Evolutionary conservation across 1,140 invertebrate genomes (phyloP).

Genomic region (Anastrepha ludens): DNA sequence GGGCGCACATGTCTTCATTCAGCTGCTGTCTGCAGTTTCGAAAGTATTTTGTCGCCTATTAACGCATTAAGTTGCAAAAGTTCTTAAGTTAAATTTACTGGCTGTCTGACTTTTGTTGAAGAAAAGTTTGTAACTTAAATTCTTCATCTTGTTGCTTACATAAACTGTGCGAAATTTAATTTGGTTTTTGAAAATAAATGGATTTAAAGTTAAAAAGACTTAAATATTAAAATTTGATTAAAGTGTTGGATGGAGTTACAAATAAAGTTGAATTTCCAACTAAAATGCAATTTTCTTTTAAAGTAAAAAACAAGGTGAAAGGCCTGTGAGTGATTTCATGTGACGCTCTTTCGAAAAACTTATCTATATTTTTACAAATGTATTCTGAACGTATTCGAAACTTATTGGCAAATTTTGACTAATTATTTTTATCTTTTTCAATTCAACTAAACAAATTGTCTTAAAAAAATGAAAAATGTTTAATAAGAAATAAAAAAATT

Average conservation of each 20-base stretch:
- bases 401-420: no score
- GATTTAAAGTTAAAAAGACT: background rate
- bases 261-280: no score
- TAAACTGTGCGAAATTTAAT: background rate
- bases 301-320: no score
- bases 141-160: background rate
- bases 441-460: no score
- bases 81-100: slow-evolving; percentile 52
- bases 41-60: slow-evolving; percentile 53
- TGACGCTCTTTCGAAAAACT: no score
- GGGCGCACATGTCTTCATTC: background rate
- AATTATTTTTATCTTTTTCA: no score
- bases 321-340: no score
- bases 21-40: slow-evolving; percentile 37
- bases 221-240: background rate
- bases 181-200: background rate
- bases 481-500: no score
- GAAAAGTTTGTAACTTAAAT: slow-evolving; percentile 2
- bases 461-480: no score
- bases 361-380: no score
- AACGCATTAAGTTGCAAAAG: slow-evolving; percentile 42
- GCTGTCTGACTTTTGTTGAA: slow-evolving; percentile 43
- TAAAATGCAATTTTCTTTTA: no score
- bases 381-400: no score
- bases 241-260: background rate